A percentile compares a stretch with the other conserved stretches of the same genome.
Evolutionary conservation across 2,888 invertebrate species (phyloP).

Genomic region (Drosophila algonquin): DNA sequence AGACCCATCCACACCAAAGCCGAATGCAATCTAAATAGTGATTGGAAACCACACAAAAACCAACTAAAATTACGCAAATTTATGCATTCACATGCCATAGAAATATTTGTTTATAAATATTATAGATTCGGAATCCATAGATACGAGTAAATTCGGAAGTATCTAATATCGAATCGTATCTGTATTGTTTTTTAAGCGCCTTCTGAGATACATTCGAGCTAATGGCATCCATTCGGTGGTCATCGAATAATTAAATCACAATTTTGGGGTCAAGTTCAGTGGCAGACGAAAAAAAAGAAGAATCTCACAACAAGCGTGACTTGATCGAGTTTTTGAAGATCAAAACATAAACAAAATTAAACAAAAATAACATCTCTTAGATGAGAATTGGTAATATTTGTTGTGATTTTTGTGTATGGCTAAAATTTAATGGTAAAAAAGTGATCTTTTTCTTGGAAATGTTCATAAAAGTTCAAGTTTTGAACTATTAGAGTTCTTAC

Average conservation of each 20-base stretch:
- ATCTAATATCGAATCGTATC: background rate
- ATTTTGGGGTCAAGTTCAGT: constrained; percentile 33
- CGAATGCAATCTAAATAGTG: background rate
- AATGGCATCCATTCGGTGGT: constrained; percentile 26
- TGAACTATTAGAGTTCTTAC: too few relatives aligned
- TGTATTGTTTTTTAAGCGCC: constrained; percentile 16
- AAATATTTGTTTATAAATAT: background rate
- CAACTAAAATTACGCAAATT: constrained; percentile 12
- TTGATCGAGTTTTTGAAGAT: constrained; percentile 22
- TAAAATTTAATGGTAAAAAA: too few relatives aligned
- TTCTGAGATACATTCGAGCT: constrained; percentile 6
- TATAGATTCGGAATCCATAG: background rate
- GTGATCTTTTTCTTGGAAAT: too few relatives aligned
- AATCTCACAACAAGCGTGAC: background rate
- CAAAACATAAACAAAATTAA: constrained; percentile 4
- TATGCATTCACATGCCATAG: background rate
- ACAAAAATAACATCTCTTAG: background rate
- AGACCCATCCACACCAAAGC: background rate
- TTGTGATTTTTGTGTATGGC: too few relatives aligned
- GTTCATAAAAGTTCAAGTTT: background rate
- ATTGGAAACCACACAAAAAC: constrained; percentile 7
- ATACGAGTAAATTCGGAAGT: constrained; percentile 27
- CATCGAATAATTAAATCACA: constrained; percentile 20
- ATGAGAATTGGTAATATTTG: too few relatives aligned
- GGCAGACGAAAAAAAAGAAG: background rate